These are phyloP conservation scores for Girardinus metallicus DNA, from an alignment of 2,797 vertebrate genomes.

Conservation along the genomic window DNA sequence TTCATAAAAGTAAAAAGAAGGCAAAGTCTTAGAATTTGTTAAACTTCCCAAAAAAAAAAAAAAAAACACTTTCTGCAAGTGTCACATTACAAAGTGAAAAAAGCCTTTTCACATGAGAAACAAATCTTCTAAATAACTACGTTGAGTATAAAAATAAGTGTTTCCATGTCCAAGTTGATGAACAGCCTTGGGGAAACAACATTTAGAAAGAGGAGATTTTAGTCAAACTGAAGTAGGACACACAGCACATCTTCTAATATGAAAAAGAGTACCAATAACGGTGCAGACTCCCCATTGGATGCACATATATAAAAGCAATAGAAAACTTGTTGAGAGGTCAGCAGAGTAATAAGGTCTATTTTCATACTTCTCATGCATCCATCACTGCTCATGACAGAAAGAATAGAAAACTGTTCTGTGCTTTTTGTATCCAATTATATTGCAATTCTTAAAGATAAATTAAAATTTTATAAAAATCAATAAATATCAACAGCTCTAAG, in stretches of 20 bases:
- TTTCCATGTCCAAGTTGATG: constrained; percentile 79
- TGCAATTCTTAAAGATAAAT: neutral
- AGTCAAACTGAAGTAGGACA: neutral
- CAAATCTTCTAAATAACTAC: constrained; percentile 42
- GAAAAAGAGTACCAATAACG: neutral
- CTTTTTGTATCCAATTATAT: neutral
- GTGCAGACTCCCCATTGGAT: neutral
- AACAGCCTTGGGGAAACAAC: constrained; percentile 7
- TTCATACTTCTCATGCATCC: neutral
- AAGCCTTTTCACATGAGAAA: constrained; percentile 37
- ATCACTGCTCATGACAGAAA: neutral
- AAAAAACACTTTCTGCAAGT: constrained; percentile 1
- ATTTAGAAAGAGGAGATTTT: neutral
- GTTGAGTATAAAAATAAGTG: constrained; percentile 69
- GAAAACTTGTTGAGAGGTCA: neutral
- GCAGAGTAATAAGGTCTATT: neutral
- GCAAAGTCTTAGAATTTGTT: constrained; percentile 7
- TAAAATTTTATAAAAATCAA: neutral
- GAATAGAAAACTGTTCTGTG: neutral
- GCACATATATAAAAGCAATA: neutral
- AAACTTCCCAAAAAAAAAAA: constrained; percentile 15
- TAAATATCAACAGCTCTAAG: neutral
- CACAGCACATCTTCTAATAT: neutral
- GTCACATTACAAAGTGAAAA: constrained; percentile 43
- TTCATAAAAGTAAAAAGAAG: constrained; percentile 11